phyloP scores from a whole-genome alignment of 2,797 vertebrate species.

The Intellagama lesueurii region DNA sequence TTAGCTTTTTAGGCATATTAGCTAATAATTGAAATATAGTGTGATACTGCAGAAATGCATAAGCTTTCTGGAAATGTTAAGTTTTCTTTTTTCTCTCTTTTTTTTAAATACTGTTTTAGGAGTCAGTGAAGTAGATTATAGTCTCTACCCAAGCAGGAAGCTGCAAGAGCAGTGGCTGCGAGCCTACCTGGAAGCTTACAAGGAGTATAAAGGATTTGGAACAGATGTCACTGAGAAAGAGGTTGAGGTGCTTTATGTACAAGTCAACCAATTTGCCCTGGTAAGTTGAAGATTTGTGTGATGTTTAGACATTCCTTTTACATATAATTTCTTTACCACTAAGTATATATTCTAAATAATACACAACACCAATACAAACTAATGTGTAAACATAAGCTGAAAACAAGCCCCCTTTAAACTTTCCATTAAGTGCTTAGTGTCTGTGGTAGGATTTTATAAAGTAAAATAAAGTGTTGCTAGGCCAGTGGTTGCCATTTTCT shows the following conservation, averaged over 20 bases:
- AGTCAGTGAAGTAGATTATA: slow-evolving; percentile 96
- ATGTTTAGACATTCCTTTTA: not conserved
- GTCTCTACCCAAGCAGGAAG: slow-evolving; percentile 86
- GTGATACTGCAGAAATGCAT: not conserved
- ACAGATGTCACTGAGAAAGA: slow-evolving; percentile 87
- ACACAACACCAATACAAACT: not conserved
- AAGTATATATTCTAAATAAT: not conserved
- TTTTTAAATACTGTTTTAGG: slow-evolving; percentile 76
- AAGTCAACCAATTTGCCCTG: slow-evolving; percentile 95
- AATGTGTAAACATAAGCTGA: not conserved
- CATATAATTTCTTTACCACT: not conserved
- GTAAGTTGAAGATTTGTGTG: slow-evolving; percentile 78
- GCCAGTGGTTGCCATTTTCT: no score
- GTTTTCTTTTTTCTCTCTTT: not conserved
- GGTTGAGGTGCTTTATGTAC: slow-evolving; percentile 92
- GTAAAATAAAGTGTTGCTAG: not conserved
- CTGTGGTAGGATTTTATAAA: not conserved
- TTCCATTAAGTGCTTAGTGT: not conserved
- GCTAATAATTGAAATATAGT: not conserved
- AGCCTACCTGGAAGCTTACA: slow-evolving; percentile 94
- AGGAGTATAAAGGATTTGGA: slow-evolving; percentile 89
- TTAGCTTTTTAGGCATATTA: not conserved
- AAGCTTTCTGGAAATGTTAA: not conserved
- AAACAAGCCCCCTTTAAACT: not conserved
- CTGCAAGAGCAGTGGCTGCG: slow-evolving; percentile 92